Base-by-base conservation (phyloP, 92 coral and sea anemone species). In the Phenganax stokvisi region DNA sequence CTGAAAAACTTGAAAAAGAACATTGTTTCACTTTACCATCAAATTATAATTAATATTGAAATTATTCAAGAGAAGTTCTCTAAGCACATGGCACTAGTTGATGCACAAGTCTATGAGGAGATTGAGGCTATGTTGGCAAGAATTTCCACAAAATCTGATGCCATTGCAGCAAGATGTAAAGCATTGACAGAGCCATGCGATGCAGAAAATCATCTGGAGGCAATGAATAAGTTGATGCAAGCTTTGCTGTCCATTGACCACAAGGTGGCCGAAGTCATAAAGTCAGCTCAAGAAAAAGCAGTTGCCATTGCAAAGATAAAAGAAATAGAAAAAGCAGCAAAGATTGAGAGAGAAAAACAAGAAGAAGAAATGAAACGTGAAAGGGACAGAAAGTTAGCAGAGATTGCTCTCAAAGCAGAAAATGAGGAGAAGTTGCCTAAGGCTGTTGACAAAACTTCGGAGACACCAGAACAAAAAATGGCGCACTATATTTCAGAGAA, bases 401-500 rank as follows among this genome's bases (percentile, higher is more conserved):
- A 83, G 63, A 84, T 79, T 59, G 86, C 84, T 12, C 85, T 81
- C 25, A 89, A 76, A 72, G 58, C 25, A 10, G 9, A 37, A 80
- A 55, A 13, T 72, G 80, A 68, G 54, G 61, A 54, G 66, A 77
- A 12, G 10, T 69, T 63, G 55, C 15, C 51, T 76, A 84, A n/a
- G 72, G 73, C 3, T 30, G 56, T 84, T 16, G 15, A 80, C 47
- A 44, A 64, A 74, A 6, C 72, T 15, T 72, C 56, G 17, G 20
- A 74, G 52, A 87, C 85, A 51, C 9, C 87, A 52, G 79, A 53
- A 0, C 89, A 90, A 16, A 76, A 85, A 60, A 78, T 88, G 64
- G 65, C 85, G 56, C 81, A 82, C 7, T 75, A 89, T 60, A 89
- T 92, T 71, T 92, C 99, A 67, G 92, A 77, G 12, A 68, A 61